Conservation (phyloP, 2,113 vertebrate genomes). For the Percopsis transmontana region DNA sequence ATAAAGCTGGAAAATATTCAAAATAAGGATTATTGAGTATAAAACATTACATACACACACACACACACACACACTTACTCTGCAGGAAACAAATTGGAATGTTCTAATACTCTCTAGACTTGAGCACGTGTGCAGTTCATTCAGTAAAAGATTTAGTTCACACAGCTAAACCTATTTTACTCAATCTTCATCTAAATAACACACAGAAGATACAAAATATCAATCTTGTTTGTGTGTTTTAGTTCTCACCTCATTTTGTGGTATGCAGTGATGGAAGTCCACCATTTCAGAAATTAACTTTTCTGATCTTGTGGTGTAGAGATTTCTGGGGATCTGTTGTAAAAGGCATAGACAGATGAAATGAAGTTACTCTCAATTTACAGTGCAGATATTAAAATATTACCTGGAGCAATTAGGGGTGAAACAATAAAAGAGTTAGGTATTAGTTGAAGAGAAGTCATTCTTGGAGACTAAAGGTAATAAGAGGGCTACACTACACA, state of each 20-base stretch:
- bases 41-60: neutral
- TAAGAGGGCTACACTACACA: conserved; percentile 7
- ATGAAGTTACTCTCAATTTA: conserved; percentile 15
- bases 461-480: no score
- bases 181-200: no score
- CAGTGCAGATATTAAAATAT: conserved; percentile 18
- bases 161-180: no score
- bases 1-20: conserved; percentile 57
- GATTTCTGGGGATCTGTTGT: conserved; percentile 80
- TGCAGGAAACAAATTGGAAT: neutral
- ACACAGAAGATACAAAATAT: no score
- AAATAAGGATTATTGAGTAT: conserved; percentile 14
- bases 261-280: conserved; percentile 73
- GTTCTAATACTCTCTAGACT: neutral
- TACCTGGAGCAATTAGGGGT: conserved; percentile 7
- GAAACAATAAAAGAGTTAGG: no score
- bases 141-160: neutral
- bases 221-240: no score
- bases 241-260: conserved; percentile 73
- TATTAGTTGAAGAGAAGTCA: no score
- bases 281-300: conserved; percentile 76
- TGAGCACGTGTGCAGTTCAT: neutral
- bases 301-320: conserved; percentile 80
- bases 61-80: conserved; percentile 1
- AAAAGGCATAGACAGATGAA: conserved; percentile 24